Evolutionary conservation across 2,113 vertebrate genomes (phyloP), one percentile per base, ranked within the genome.

Genomic region (Circaetus cinerascens): DNA sequence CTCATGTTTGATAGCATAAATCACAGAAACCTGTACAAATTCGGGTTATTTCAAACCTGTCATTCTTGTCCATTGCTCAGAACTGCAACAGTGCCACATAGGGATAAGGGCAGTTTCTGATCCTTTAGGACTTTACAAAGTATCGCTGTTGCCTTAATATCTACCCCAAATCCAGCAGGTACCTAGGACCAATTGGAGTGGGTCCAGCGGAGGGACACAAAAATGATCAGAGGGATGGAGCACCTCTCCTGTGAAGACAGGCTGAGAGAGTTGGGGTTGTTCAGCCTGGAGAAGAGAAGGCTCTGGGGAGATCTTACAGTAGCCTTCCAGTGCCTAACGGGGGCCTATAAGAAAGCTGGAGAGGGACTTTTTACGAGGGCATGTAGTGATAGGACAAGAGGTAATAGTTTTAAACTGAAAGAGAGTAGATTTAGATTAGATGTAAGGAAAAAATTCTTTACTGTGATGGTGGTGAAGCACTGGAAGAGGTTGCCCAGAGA

Each of bases 291-390:
- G 45, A 63, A 62, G 11, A 36, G 19, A 63, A 38, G 22, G 15
- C 7, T 72, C 20, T 0, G 0, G 21, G 12, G 16, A 36, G 7
- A n/a, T 8, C 15, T 86, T 55, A 9, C n/a, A n/a, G n/a, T n/a
- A n/a, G n/a, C n/a, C n/a, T n/a, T n/a, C n/a, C n/a, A n/a, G n/a
- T n/a, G n/a, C n/a, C n/a, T n/a, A n/a, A n/a, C n/a, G n/a, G n/a
- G n/a, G n/a, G n/a, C n/a, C n/a, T n/a, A n/a, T n/a, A n/a, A n/a
- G n/a, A n/a, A n/a, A n/a, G n/a, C n/a, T n/a, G n/a, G n/a, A n/a
- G n/a, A n/a, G n/a, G n/a, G n/a, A n/a, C n/a, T n/a, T n/a, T n/a
- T n/a, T n/a, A n/a, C n/a, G n/a, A n/a, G n/a, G n/a, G n/a, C n/a
- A n/a, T n/a, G n/a, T n/a, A n/a, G n/a, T n/a, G n/a, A 36, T 11